Evolutionary conservation across 2,888 invertebrate genomes (phyloP).

Genomic region (Phaedon cochleariae): DNA sequence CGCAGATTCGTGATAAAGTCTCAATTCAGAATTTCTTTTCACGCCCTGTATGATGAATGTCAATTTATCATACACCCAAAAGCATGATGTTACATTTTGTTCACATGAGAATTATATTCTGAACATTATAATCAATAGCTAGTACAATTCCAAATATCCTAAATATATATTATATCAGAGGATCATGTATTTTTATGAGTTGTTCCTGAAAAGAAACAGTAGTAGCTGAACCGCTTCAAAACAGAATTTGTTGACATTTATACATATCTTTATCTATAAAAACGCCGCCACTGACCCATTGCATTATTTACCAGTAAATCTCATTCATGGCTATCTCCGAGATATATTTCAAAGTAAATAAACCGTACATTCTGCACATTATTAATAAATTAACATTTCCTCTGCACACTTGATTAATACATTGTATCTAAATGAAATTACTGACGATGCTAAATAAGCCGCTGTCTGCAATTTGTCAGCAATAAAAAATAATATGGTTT

Average conservation of each 20-base stretch:
- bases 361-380: constrained; percentile 19
- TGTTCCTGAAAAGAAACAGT: too few relatives aligned
- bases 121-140: too few relatives aligned
- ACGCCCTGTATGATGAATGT: too few relatives aligned
- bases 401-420: constrained; percentile 23
- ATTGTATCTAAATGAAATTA: constrained; percentile 23
- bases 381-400: constrained; percentile 24
- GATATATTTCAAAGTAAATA: constrained; percentile 12
- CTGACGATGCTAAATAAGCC: constrained; percentile 8
- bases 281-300: constrained; percentile 6
- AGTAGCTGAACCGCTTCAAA: too few relatives aligned
- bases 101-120: too few relatives aligned
- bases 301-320: constrained; percentile 25
- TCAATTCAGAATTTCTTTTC: too few relatives aligned
- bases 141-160: too few relatives aligned
- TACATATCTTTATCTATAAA: neutral
- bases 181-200: too few relatives aligned
- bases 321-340: constrained; percentile 26
- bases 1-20: too few relatives aligned
- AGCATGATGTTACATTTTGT: too few relatives aligned
- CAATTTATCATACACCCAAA: too few relatives aligned
- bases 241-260: neutral
- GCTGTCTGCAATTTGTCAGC: neutral
- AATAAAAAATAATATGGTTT: neutral
- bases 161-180: too few relatives aligned